phyloP scores from a whole-genome alignment of 1,140 invertebrate genomes.

The Tribolium castaneum region DNA sequence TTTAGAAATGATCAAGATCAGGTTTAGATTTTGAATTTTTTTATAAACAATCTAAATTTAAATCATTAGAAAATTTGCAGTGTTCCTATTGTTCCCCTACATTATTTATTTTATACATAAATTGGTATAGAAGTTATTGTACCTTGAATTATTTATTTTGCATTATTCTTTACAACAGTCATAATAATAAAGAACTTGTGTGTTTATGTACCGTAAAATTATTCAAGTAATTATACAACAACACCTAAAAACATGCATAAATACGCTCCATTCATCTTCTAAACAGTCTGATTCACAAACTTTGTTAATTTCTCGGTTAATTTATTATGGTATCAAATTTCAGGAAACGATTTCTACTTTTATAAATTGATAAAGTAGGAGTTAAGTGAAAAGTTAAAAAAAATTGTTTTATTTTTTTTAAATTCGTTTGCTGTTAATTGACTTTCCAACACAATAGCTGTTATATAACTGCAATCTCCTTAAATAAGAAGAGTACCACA shows the following conservation, averaged over 20 bases:
- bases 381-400: not conserved
- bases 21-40: no score
- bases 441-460: not conserved
- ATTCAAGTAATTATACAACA: not conserved
- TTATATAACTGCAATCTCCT: not conserved
- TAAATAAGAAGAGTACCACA: not conserved
- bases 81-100: no score
- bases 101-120: no score
- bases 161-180: not conserved
- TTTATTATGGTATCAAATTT: not conserved
- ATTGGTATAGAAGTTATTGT: no score
- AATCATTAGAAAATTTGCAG: not conserved
- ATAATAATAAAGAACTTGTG: not conserved
- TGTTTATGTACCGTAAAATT: not conserved
- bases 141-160: not conserved
- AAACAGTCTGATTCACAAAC: not conserved
- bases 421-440: no score
- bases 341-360: not conserved
- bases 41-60: no score
- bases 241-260: not conserved
- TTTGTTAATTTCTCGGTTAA: not conserved
- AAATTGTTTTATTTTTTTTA: no score
- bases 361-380: not conserved
- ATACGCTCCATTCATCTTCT: not conserved
- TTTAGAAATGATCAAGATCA: no score